phyloP scores from a whole-genome alignment of 1,140 invertebrate genomes.

The Conopomorpha cramerella region DNA sequence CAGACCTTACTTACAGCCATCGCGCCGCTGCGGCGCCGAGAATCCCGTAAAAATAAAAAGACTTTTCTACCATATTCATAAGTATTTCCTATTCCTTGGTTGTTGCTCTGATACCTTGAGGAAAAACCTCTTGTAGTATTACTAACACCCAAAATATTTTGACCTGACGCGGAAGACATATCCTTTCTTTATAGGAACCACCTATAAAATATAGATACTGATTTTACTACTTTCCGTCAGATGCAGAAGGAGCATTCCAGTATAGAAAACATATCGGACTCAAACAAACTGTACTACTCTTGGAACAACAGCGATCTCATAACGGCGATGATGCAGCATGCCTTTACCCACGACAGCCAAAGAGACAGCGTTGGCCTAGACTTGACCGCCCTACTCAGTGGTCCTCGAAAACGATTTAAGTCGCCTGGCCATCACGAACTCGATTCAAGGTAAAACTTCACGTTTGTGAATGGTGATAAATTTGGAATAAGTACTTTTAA shows the following conservation, averaged over 20 bases:
- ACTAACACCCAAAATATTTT: too few relatives aligned
- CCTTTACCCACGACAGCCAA: conserved; percentile 28
- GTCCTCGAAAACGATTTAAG: conserved; percentile 20
- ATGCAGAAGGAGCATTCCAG: too few relatives aligned
- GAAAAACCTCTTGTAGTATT: too few relatives aligned
- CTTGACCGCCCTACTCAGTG: conserved; percentile 18
- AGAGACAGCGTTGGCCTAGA: conserved; percentile 11
- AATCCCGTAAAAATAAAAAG: too few relatives aligned
- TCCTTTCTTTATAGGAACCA: too few relatives aligned
- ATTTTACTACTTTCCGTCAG: too few relatives aligned
- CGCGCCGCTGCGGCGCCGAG: too few relatives aligned
- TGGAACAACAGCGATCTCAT: conserved; percentile 33
- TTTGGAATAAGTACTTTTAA: neutral
- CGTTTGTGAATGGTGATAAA: neutral
- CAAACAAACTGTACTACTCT: conserved; percentile 14
- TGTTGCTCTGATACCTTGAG: too few relatives aligned
- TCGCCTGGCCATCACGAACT: conserved; percentile 28
- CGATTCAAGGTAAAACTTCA: conserved; percentile 21
- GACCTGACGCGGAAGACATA: too few relatives aligned
- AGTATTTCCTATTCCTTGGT: too few relatives aligned
- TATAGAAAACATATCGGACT: conserved; percentile 6
- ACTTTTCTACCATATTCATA: too few relatives aligned
- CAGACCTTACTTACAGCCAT: too few relatives aligned
- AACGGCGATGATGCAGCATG: conserved; percentile 38
- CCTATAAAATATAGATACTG: neutral